These are phyloP conservation scores for Pao palembangensis DNA, from an alignment of 2,113 vertebrate genomes.

Conservation along the genomic window DNA sequence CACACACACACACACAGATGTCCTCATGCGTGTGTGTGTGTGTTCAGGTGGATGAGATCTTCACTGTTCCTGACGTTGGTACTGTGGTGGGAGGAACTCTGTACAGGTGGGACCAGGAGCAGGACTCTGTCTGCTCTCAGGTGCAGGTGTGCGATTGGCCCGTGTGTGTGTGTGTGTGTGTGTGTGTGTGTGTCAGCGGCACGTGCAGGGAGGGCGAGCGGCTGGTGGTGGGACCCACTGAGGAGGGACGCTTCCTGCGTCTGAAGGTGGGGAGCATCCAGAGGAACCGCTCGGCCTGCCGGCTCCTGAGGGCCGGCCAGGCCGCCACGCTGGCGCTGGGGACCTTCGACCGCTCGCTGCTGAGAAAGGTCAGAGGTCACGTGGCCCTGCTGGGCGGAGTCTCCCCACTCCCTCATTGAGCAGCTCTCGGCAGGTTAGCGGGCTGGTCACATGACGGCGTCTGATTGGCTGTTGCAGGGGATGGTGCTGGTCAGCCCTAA, in stretches of 20 bases:
- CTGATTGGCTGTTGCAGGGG: slow-evolving; percentile 71
- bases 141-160: no score
- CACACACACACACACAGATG: slow-evolving; percentile 16
- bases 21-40: slow-evolving; percentile 14
- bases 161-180: neutral
- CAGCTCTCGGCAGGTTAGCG: no score
- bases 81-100: slow-evolving; percentile 96
- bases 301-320: slow-evolving; percentile 91
- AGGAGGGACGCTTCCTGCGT: slow-evolving; percentile 86
- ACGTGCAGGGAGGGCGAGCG: slow-evolving; percentile 93
- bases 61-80: slow-evolving; percentile 93
- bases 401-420: no score
- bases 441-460: neutral
- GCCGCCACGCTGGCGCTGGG: slow-evolving; percentile 92
- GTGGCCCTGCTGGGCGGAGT: no score
- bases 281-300: slow-evolving; percentile 91
- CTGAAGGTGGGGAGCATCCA: slow-evolving; percentile 94
- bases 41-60: slow-evolving; percentile 94
- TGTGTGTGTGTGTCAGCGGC: slow-evolving; percentile 72
- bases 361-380: slow-evolving; percentile 91
- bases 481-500: slow-evolving; percentile 98
- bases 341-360: slow-evolving; percentile 87
- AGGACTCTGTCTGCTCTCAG: neutral
- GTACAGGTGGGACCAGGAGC: slow-evolving; percentile 80
- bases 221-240: slow-evolving; percentile 92